Evolutionary conservation across 2,888 invertebrate genomes (phyloP).

Genomic region (Cantharis flavilabris): DNA sequence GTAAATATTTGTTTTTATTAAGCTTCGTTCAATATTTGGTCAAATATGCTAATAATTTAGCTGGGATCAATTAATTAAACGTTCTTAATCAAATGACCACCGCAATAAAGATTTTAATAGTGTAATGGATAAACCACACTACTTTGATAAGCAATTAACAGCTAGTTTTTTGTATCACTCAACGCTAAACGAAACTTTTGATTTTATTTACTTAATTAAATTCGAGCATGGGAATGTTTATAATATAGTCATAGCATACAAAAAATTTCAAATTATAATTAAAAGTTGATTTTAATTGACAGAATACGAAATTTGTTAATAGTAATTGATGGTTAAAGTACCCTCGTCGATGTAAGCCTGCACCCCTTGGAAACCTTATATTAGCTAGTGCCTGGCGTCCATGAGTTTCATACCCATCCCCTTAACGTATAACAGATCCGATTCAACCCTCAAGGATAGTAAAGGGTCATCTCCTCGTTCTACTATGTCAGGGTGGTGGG

Average conservation of each 20-base stretch:
- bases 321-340: constrained; percentile 26
- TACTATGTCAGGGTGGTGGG: constrained; percentile 33
- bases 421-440: constrained; percentile 33
- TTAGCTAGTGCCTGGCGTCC: constrained; percentile 44
- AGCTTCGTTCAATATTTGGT: not conserved
- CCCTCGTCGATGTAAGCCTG: constrained; percentile 32
- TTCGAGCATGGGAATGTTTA: not conserved
- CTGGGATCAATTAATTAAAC: not conserved
- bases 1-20: not conserved
- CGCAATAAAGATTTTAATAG: not conserved
- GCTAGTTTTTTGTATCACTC: not conserved
- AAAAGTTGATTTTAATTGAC: constrained; percentile 8
- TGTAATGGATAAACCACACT: not conserved
- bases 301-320: not conserved
- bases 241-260: not conserved
- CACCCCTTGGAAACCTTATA: constrained; percentile 45
- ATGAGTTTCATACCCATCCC: constrained; percentile 38
- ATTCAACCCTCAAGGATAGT: constrained; percentile 41
- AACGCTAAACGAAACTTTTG: not conserved
- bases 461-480: constrained; percentile 34
- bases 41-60: not conserved
- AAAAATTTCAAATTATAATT: not conserved
- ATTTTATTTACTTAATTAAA: not conserved
- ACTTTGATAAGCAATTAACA: not conserved
- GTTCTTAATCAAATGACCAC: not conserved